Evolutionary conservation across 92 coral and sea anemone genomes (phyloP), one percentile per base, ranked within the genome.

Genomic region (Diadumene lineata): DNA sequence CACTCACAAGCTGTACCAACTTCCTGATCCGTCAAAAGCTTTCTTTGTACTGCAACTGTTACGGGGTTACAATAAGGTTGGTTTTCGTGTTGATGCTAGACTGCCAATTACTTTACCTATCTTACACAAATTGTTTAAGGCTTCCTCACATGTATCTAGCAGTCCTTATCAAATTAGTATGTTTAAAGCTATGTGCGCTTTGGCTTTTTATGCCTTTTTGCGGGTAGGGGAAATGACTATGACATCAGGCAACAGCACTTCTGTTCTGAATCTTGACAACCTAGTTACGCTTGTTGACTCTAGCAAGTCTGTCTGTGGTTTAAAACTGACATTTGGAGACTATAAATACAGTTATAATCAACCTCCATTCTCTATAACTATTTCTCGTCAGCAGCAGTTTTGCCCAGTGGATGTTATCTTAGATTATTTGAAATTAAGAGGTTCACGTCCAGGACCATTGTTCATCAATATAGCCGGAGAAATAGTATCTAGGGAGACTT

Each of bases 21-120:
- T 57, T 60, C 63, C 76, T 62, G 88, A 84, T 57, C 83, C 88
- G 34, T 64, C 84, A 43, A 72, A 71, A 50, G 77, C 43, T 21
- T 82, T 82, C 31, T 82, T 34, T 66, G 38, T 82, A 33, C 31
- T 64, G 43, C 87, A 76, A 77, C 69, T 82, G 68, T 66, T 82
- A 44, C 68, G 69, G 46, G 87, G 87, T 25, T 82, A 82, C 46
- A 43, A 65, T 22, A 82, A 75, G 64, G 51, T 68, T n/a, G 82
- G 87, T n/a, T 61, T 70, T 74, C 73, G 82, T 21, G 27, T 68
- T 17, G 85, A 82, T 62, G 69, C 66, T 46, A 74, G 88, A 57
- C 43, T 88, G 31, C 92, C 92, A 22, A 88, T 88, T 23, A 83
- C 88, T 56, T 70, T 83, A 11, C 83, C 88, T 27, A 83, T 74